These are phyloP conservation scores for Lemur catta DNA, from an alignment of 2,797 vertebrate genomes.

Conservation along the genomic window DNA sequence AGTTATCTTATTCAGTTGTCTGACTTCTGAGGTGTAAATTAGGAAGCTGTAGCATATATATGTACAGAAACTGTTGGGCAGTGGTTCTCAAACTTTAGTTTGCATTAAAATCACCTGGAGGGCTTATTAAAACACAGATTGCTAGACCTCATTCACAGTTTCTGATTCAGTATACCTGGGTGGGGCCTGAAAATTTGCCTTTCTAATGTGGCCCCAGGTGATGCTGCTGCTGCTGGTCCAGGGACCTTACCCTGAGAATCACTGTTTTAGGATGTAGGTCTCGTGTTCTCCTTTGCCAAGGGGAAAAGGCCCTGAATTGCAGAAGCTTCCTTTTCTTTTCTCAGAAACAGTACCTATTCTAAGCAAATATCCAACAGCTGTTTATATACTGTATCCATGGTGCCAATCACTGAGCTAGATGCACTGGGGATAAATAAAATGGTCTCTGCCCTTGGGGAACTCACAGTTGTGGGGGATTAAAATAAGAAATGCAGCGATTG, in stretches of 20 bases:
- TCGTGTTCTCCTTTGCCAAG: not conserved
- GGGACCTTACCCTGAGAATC: not conserved
- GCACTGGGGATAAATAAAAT: not conserved
- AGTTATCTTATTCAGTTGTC: not conserved
- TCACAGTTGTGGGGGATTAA: not conserved
- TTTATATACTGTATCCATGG: not conserved
- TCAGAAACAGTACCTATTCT: not conserved
- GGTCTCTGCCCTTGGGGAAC: not conserved
- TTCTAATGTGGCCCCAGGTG: not conserved
- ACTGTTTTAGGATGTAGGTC: not conserved
- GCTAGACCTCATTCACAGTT: not conserved
- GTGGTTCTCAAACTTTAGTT: not conserved
- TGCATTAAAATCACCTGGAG: not conserved
- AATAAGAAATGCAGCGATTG: not conserved
- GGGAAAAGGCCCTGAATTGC: not conserved
- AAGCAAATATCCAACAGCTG: not conserved
- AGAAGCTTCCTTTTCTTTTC: not conserved
- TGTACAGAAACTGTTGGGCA: not conserved
- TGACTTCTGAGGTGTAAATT: not conserved
- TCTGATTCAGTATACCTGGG: not conserved
- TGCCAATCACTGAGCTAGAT: not conserved
- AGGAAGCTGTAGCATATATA: not conserved
- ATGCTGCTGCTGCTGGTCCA: not conserved
- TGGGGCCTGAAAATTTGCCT: not conserved
- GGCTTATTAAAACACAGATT: not conserved